Evolutionary conservation across 2,888 invertebrate genomes (phyloP), one percentile per base, ranked within the genome.

Genomic region (Phaedon cochleariae): DNA sequence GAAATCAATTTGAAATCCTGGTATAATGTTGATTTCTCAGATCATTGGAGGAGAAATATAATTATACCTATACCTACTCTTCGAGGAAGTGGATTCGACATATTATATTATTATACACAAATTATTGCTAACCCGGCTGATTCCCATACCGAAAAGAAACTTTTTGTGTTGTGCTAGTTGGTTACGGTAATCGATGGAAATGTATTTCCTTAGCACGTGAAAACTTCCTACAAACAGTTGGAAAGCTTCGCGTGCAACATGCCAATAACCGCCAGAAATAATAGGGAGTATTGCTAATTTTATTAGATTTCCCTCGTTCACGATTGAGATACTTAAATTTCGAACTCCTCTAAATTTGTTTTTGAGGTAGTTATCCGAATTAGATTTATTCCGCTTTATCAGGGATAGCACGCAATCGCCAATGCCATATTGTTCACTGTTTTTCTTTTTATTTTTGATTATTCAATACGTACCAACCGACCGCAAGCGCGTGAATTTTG

Each of bases 241-340:
- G 72, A 67, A 69, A 52, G 31, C 22, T 54, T 73, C 59, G 74
- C 74, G 69, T 74, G 74, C 52, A 41, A 41, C 57, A 62, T 54
- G 62, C 63, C 70, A 69, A 60, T 75, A 70, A 68, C 60, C 64
- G 55, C 31, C 68, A 55, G 71, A 74, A 74, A 68, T 70, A 72
- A 72, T 65, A 57, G 57, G 55, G 67, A 59, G 72, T 71, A 73
- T 74, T 67, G 71, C 70, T 73, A 75, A 73, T 74, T 73, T 73
- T 74, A 74, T 73, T 75, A 74, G 71, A 71, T 73, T 74, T 74
- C 69, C 73, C 74, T 73, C 69, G 70, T 74, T 74, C 71, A 64
- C 70, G 69, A 74, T 72, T 73, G 70, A 74, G 72, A 73, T 71
- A 65, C 71, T 73, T 73, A 70, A 66, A 70, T 66, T 73, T 64